phyloP scores from a whole-genome alignment of 2,888 invertebrate genomes.

The Marronus borbonicus region DNA sequence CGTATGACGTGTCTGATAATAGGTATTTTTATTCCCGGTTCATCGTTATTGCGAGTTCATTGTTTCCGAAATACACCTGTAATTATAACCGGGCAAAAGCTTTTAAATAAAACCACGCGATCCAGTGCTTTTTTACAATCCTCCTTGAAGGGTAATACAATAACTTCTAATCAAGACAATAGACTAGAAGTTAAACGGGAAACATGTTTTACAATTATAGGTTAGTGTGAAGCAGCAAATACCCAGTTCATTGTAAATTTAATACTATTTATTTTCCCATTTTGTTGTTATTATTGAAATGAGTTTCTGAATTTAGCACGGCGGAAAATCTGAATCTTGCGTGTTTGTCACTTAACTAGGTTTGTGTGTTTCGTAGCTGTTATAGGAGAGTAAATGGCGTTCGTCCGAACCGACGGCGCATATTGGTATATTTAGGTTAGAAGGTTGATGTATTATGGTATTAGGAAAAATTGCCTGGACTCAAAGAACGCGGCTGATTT shows the following conservation, averaged over 20 bases:
- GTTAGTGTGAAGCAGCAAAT: slow-evolving; percentile 2
- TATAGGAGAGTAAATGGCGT: slow-evolving; percentile 33
- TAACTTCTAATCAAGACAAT: not conserved
- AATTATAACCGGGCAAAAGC: no score
- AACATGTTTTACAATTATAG: slow-evolving; percentile 7
- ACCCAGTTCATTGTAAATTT: slow-evolving; percentile 1
- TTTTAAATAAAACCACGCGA: not conserved
- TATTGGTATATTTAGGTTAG: slow-evolving; percentile 43
- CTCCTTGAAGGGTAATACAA: not conserved
- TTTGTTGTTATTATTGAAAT: slow-evolving; percentile 37
- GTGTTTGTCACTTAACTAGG: slow-evolving; percentile 46
- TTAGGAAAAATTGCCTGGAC: slow-evolving; percentile 44
- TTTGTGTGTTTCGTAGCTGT: slow-evolving; percentile 44
- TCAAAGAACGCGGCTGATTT: slow-evolving; percentile 37
- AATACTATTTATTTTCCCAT: slow-evolving; percentile 5
- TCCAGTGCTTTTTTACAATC: not conserved
- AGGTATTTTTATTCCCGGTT: no score
- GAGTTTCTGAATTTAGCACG: slow-evolving; percentile 45
- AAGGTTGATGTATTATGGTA: slow-evolving; percentile 45
- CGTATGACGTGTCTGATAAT: no score
- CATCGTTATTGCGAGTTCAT: no score
- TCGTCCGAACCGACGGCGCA: slow-evolving; percentile 7
- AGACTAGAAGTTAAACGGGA: not conserved
- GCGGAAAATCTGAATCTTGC: slow-evolving; percentile 41
- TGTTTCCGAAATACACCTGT: no score